Base-by-base conservation (phyloP, 1,140 invertebrate species). In the Nilaparvata lugens region DNA sequence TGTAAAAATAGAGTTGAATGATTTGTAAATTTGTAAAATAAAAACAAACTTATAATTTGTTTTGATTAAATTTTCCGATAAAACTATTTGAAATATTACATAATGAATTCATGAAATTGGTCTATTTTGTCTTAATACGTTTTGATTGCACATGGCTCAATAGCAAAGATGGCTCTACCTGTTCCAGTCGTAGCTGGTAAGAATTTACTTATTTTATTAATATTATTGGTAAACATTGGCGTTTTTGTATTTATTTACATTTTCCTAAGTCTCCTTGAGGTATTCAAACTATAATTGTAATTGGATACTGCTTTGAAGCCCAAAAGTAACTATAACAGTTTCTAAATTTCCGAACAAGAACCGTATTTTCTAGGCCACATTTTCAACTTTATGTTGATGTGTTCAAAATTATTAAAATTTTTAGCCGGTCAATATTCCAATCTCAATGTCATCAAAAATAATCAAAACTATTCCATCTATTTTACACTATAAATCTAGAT, bases 101-200 rank as follows among this genome's bases (percentile, higher is more conserved):
- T 35, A 35, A 35, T 35, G 13, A 35, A 35, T 35, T 35, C 9
- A 35, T 35, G 1, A 35, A 35, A 35, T 35, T 11, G 31, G 31
- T 35, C 31, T 35, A 9, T 35, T 35, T 35, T 35, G 31, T 35
- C 31, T 18, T 48, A 48, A 16, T 48, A 19, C 45, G 45, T 23
- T 19, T 18, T 48, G 45, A 23, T 23, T 48, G 45, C 45, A 48
- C 45, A 48, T 48, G 45, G 45, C 45, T 23, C 16, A 24, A 43
- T 23, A 43, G 42, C 19, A 60, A 67, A 66, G 59, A 68, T 68
- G 67, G 65, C 67, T 60, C 64, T 65, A 52, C 56, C 60, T 53
- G 67, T 66, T 57, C 67, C 67, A 52, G 65, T 66, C 13, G 65
- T 68, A 48, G 67, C 67, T 51, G 67, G 67, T 68, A 60, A 62